Evolutionary conservation across 2,797 vertebrate species (phyloP).

Genomic region (Smutsia gigantea): DNA sequence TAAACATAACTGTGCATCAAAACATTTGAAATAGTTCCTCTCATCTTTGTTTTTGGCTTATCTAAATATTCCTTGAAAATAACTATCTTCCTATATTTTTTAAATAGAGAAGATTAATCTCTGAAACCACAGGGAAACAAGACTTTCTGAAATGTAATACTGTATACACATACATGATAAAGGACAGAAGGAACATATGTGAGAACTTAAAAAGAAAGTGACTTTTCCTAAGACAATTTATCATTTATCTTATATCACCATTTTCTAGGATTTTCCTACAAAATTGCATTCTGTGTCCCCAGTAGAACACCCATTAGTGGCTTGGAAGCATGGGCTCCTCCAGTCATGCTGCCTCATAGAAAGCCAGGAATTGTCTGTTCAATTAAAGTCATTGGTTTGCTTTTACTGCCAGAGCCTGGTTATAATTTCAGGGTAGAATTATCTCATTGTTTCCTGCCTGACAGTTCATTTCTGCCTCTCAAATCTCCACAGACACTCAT

Average conservation of each 20-base stretch:
- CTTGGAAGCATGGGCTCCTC: not conserved
- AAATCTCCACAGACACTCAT: not conserved
- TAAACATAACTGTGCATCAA: not conserved
- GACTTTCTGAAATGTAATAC: not conserved
- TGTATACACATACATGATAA: not conserved
- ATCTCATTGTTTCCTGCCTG: not conserved
- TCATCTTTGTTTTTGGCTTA: not conserved
- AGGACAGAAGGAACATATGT: not conserved
- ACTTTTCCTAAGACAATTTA: not conserved
- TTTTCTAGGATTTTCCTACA: not conserved
- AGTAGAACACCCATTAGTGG: not conserved
- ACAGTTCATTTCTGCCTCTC: not conserved
- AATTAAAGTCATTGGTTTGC: not conserved
- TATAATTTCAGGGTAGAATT: slow-evolving; percentile 36
- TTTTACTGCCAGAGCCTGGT: not conserved
- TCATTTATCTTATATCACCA: not conserved
- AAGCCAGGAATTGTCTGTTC: not conserved
- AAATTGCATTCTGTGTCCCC: not conserved
- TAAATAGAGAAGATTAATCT: slow-evolving; percentile 2
- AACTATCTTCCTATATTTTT: slow-evolving; percentile 2
- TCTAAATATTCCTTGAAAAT: slow-evolving; percentile 16
- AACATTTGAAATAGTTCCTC: slow-evolving; percentile 44
- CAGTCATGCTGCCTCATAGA: not conserved
- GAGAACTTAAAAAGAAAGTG: not conserved
- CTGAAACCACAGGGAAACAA: not conserved